Evolutionary conservation across 1,140 invertebrate genomes (phyloP), one percentile per base, ranked within the genome.

Genomic region (Solenopsis fugax): DNA sequence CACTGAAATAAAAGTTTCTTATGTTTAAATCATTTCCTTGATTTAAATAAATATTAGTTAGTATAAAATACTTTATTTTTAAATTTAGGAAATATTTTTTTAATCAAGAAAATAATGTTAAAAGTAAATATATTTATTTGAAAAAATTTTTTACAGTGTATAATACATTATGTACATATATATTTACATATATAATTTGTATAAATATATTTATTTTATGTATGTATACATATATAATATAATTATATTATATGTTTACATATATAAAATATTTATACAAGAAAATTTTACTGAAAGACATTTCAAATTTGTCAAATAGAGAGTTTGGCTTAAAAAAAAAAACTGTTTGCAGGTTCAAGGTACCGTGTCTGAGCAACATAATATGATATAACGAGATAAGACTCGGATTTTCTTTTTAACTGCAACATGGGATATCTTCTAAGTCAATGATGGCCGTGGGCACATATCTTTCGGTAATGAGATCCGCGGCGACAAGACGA

Each of bases 381-480:
- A 41, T 41, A 41, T 3, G 4, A 34, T 73, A 13, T 41, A 41
- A 2, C 29, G 7, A 2, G 7, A 76, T 9, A 45, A 18, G 18
- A 62, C 1, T 64, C 13, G 29, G 9, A 29, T 41, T 56, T 13
- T 60, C 37, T 60, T 37, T 18, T 10, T 58, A 45, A 72, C 18
- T 60, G 41, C 52, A 58, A 18, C 41, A 69, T 16, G 29, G 21
- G 13, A 21, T 62, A 34, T 16, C 24, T 4, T 58, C 18, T 16
- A 10, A 75, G 41, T 82, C 67, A 73, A 58, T 24, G 54, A 72
- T 18, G 13, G 56, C 10, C 56, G 50, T 24, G 37, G 54, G 62
- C 54, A 34, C 72, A 54, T 86, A 72, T 87, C 60, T 88, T 67
- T 84, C 64, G 48, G 85, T 91, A 91, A 91, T 41, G n/a, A 78